A percentile compares a stretch with the other conserved stretches of the same genome.
Conservation (phyloP, 2,888 invertebrate genomes). For the Shargacucullia verbasci region DNA sequence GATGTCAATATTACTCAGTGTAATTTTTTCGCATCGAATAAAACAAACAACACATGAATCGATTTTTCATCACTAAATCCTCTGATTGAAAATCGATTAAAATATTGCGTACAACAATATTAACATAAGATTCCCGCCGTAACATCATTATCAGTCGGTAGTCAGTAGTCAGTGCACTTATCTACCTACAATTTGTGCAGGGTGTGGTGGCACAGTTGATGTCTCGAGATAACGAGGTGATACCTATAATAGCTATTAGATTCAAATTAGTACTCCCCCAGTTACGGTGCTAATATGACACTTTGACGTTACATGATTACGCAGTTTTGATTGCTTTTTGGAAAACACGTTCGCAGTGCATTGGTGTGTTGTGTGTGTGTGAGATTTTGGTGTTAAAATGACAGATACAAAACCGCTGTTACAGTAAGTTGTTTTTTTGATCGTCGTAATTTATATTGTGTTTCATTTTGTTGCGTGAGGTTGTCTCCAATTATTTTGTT, state of each 20-base stretch:
- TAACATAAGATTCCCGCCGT: constrained; percentile 32
- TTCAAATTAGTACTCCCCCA: constrained; percentile 62
- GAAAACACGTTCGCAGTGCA: constrained; percentile 21
- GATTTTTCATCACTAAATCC: not conserved
- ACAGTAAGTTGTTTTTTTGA: constrained; percentile 69
- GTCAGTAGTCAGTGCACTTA: constrained; percentile 50
- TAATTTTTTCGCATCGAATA: no score
- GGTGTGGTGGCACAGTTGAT: constrained; percentile 52
- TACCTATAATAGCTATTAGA: constrained; percentile 58
- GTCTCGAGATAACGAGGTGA: constrained; percentile 49
- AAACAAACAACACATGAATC: no score
- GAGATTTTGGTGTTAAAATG: constrained; percentile 59
- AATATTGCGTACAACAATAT: constrained; percentile 31
- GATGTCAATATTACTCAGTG: no score
- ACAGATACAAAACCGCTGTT: constrained; percentile 73
- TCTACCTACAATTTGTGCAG: constrained; percentile 51
- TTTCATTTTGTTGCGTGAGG: no score
- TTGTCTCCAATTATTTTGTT: no score
- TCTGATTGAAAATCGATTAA: constrained; percentile 12
- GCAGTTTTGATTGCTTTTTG: constrained; percentile 16
- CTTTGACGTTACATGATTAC: constrained; percentile 27
- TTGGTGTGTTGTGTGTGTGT: constrained; percentile 43
- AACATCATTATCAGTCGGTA: constrained; percentile 41
- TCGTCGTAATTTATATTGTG: no score
- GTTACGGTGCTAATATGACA: constrained; percentile 47